These are phyloP conservation scores for Ormyrus thymus DNA, from an alignment of 2,888 invertebrate species.

Conservation along the genomic window DNA sequence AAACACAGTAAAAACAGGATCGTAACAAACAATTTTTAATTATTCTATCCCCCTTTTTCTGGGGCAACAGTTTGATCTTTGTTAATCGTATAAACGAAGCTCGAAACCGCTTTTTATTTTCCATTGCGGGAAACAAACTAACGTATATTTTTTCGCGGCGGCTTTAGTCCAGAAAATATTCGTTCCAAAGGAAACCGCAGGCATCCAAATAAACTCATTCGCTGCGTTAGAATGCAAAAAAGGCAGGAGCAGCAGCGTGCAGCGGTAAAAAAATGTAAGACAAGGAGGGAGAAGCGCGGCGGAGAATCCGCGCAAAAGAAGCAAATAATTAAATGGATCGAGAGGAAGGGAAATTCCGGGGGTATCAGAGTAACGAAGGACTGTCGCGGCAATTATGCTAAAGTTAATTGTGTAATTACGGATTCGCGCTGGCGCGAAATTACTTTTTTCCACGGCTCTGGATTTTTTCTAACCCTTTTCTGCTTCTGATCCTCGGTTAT, in stretches of 20 bases:
- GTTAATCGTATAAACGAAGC: background rate
- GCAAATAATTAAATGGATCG: conserved; percentile 41
- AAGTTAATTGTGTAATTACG: conserved; percentile 55
- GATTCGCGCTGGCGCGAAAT: conserved; percentile 32
- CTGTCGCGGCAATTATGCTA: conserved; percentile 47
- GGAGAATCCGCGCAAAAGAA: conserved; percentile 28
- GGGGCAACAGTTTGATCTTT: background rate
- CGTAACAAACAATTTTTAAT: too few species aligned
- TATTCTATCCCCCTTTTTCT: too few species aligned
- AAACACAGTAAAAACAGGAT: too few species aligned
- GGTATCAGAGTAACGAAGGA: conserved; percentile 26
- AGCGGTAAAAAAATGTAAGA: conserved; percentile 16
- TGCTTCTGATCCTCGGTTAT: too few species aligned
- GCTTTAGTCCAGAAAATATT: conserved; percentile 36
- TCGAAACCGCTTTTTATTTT: background rate
- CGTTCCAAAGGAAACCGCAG: background rate
- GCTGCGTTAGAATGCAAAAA: conserved; percentile 37
- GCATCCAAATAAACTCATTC: conserved; percentile 41
- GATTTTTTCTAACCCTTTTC: too few species aligned
- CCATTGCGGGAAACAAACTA: conserved; percentile 15
- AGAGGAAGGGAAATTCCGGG: background rate
- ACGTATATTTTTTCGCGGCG: conserved; percentile 19
- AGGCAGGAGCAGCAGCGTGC: background rate
- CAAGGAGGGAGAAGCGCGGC: background rate
- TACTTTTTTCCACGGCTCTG: background rate